phyloP scores from a whole-genome alignment of 2,113 vertebrate genomes.

The Epinephelus cyanopodus region DNA sequence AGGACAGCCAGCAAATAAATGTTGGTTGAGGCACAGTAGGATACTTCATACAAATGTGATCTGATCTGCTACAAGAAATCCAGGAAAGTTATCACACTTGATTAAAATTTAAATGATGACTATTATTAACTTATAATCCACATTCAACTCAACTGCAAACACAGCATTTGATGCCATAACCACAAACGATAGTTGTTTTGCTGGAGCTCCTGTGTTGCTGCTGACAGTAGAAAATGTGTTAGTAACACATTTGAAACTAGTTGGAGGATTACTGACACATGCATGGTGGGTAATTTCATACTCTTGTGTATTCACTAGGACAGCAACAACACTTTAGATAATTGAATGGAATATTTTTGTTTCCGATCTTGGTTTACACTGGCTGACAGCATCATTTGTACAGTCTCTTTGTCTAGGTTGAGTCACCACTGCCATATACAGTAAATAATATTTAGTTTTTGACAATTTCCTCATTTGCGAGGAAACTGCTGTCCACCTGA shows the following conservation, averaged over 20 bases:
- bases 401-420: slow-evolving; percentile 5
- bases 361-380: not conserved
- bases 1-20: not conserved
- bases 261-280: not conserved
- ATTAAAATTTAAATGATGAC: not conserved
- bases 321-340: not conserved
- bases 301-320: not conserved
- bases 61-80: not conserved
- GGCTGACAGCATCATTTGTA: not conserved
- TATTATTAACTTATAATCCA: not conserved
- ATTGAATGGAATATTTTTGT: slow-evolving; percentile 5
- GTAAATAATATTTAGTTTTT: not conserved
- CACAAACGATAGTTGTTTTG: not conserved
- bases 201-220: not conserved
- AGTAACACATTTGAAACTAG: not conserved
- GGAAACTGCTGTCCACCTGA: slow-evolving; percentile 22
- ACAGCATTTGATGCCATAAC: not conserved
- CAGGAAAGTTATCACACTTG: not conserved
- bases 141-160: not conserved
- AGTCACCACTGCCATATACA: not conserved
- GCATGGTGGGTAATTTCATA: not conserved
- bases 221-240: not conserved
- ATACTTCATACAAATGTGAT: not conserved
- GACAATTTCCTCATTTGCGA: not conserved
- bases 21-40: not conserved